Percentiles rank a stretch among this genome's conserved stretches.
phyloP scores from a whole-genome alignment of 2,797 vertebrate species.

The Choloepus didactylus region DNA sequence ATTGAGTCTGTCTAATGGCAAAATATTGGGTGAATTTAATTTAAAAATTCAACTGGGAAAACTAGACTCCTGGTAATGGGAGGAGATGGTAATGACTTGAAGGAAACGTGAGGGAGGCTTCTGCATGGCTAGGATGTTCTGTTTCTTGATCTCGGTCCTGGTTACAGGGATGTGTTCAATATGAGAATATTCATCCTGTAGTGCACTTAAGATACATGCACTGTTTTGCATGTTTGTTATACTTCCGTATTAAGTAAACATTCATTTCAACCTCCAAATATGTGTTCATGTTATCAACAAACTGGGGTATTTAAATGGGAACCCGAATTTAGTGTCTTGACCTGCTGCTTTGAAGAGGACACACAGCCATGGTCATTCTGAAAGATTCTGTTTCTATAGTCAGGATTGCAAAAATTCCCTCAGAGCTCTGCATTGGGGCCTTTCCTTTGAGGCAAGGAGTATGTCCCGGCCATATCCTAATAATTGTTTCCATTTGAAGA shows the following conservation, averaged over 20 bases:
- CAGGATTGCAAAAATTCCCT: neutral
- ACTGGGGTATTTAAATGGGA: neutral
- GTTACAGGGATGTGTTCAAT: neutral
- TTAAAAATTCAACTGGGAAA: constrained; percentile 21
- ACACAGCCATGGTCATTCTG: neutral
- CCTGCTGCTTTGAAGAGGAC: neutral
- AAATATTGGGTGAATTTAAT: constrained; percentile 31
- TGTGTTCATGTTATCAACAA: neutral
- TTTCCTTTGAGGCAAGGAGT: neutral
- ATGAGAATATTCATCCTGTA: neutral
- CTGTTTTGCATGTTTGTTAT: neutral
- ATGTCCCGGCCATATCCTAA: neutral
- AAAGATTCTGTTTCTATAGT: neutral
- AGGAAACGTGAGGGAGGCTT: neutral
- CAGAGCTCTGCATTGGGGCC: neutral
- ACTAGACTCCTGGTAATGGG: neutral
- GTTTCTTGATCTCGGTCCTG: neutral
- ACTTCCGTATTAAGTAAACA: neutral
- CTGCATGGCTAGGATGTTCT: neutral
- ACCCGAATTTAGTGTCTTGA: neutral
- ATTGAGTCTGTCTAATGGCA: neutral
- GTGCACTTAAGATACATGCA: neutral
- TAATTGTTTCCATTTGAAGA: constrained; percentile 1
- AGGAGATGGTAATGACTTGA: neutral
- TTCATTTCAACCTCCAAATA: neutral